Percentiles rank a stretch among this genome's conserved stretches.
Conservation (phyloP, 2,888 invertebrate species). For the Tipula lateralis region DNA sequence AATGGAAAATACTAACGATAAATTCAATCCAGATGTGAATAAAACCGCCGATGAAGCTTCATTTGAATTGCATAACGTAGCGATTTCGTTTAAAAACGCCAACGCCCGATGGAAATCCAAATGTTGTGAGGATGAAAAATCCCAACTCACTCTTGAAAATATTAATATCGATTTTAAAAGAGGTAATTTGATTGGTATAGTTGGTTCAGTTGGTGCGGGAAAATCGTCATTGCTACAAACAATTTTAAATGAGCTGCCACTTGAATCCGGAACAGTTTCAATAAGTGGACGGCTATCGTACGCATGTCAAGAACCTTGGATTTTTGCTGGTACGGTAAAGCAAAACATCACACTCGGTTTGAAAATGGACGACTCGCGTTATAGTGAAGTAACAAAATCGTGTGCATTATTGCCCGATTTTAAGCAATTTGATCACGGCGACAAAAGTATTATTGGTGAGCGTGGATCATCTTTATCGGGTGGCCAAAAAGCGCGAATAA, state of each 20-base stretch:
- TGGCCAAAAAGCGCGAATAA: constrained; percentile 65
- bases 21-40: not conserved
- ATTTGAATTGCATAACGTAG: constrained; percentile 33
- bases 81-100: constrained; percentile 41
- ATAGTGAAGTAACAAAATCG: constrained; percentile 46
- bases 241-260: constrained; percentile 67
- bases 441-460: constrained; percentile 57
- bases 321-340: constrained; percentile 67
- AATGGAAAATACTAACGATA: not conserved
- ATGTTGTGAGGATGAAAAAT: not conserved
- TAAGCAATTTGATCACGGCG: constrained; percentile 53
- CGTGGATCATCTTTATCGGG: constrained; percentile 59
- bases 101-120: constrained; percentile 53
- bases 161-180: constrained; percentile 54
- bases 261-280: constrained; percentile 52
- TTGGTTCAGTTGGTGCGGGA: constrained; percentile 72
- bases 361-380: constrained; percentile 40
- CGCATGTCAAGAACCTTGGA: constrained; percentile 82
- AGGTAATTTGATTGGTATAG: constrained; percentile 62
- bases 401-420: constrained; percentile 52
- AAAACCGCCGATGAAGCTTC: not conserved
- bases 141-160: constrained; percentile 50
- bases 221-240: constrained; percentile 66
- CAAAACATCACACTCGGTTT: constrained; percentile 83
- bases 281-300: constrained; percentile 65